These are phyloP conservation scores for Poeciliopsis prolifica DNA, from an alignment of 2,113 vertebrate species.

Conservation along the genomic window DNA sequence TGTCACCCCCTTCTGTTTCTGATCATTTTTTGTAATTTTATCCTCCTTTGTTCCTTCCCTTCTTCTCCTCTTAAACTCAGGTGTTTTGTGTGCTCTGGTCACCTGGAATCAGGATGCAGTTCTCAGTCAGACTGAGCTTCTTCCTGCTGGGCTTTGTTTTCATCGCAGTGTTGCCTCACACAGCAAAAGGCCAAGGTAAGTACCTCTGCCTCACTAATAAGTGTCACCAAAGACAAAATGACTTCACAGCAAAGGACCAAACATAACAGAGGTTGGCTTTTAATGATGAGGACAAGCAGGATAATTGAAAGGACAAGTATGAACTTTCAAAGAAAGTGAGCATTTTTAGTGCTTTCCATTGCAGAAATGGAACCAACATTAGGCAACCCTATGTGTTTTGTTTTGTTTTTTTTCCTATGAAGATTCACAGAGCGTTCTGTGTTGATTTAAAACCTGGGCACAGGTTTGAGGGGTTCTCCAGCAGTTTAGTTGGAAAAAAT, in stretches of 20 bases:
- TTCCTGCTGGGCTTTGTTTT: constrained; percentile 63
- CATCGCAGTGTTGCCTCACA: constrained; percentile 45
- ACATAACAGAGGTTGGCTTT: background rate
- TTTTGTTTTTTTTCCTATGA: background rate
- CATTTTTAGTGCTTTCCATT: background rate
- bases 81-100: constrained; percentile 33
- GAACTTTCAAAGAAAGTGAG: background rate
- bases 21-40: background rate
- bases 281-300: background rate
- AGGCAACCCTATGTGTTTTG: background rate
- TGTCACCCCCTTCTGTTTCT: background rate
- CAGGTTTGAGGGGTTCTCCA: background rate
- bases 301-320: background rate
- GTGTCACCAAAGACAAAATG: background rate
- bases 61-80: constrained; percentile 15
- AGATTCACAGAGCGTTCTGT: background rate
- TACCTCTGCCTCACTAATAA: background rate
- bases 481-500: background rate
- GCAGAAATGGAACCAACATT: background rate
- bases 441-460: background rate
- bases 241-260: background rate
- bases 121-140: constrained; percentile 36
- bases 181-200: constrained; percentile 71
- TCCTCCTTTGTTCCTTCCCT: too few species aligned
- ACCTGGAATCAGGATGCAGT: constrained; percentile 60